These are phyloP conservation scores for Diaphora mendica DNA, from an alignment of 2,888 invertebrate species.

Conservation along the genomic window DNA sequence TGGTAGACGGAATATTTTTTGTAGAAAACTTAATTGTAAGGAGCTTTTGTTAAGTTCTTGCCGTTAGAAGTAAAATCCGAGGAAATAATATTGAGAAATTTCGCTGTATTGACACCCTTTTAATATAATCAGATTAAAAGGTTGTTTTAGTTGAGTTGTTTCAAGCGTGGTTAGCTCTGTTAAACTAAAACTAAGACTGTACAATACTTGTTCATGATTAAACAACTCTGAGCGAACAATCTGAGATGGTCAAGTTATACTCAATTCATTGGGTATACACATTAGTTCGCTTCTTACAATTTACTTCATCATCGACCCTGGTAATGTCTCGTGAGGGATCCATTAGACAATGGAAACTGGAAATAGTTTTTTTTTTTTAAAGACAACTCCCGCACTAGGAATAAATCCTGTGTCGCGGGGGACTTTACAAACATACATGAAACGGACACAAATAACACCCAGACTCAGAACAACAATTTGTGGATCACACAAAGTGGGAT, in stretches of 20 bases:
- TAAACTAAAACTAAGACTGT: background rate
- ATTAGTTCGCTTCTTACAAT: background rate
- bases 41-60: slow-evolving; percentile 5
- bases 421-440: too few species aligned
- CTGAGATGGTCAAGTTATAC: background rate
- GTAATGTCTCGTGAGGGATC: background rate
- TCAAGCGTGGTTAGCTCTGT: background rate
- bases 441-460: too few species aligned
- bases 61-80: background rate
- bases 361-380: too few species aligned
- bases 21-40: slow-evolving; percentile 15
- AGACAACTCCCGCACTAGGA: too few species aligned
- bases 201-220: background rate
- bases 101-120: background rate
- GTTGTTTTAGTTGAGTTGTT: background rate
- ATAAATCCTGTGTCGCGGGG: too few species aligned
- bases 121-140: background rate
- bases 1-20: slow-evolving; percentile 14
- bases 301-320: background rate
- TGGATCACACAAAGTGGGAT: too few species aligned
- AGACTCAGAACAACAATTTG: too few species aligned
- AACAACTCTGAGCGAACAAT: background rate
- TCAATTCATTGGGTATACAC: background rate
- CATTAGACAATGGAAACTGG: background rate
- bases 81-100: background rate